Percentiles rank a stretch among this genome's conserved stretches.
These are phyloP conservation scores for Lacerta agilis DNA, from an alignment of 2,797 vertebrate genomes.

Conservation along the genomic window DNA sequence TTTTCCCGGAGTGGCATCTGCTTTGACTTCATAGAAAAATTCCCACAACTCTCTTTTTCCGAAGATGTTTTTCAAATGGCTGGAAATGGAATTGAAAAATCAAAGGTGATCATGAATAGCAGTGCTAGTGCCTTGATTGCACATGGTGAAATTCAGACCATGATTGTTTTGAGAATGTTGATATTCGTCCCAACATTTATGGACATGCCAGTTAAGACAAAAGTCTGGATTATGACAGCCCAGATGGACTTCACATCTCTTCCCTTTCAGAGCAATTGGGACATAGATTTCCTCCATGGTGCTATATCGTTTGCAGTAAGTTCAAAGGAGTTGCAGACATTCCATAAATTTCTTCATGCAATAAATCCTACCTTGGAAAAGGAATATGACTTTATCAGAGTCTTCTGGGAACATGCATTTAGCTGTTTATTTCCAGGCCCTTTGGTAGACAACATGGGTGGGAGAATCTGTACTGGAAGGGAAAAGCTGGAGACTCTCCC, in stretches of 20 bases:
- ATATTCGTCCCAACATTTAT: neutral
- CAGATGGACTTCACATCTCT: no score
- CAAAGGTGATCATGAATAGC: neutral
- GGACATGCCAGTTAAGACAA: neutral
- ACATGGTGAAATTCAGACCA: neutral
- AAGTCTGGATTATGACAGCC: neutral
- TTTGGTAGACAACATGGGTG: neutral
- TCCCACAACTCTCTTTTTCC: neutral
- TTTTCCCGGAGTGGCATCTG: neutral
- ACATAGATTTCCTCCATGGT: neutral
- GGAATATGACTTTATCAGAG: neutral
- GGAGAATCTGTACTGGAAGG: neutral
- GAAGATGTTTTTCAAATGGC: neutral
- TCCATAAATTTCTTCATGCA: neutral
- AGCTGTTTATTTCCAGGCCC: neutral
- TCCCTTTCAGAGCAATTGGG: neutral
- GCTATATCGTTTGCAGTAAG: neutral
- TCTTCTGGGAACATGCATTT: neutral
- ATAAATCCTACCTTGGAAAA: neutral
- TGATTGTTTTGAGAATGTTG: neutral
- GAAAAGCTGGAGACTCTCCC: neutral
- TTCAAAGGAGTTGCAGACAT: neutral
- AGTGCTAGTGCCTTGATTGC: neutral
- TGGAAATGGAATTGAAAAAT: neutral
- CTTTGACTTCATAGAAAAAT: neutral